Evolutionary conservation across 2,888 invertebrate genomes (phyloP).

Genomic region (Stenotaenia linearis): DNA sequence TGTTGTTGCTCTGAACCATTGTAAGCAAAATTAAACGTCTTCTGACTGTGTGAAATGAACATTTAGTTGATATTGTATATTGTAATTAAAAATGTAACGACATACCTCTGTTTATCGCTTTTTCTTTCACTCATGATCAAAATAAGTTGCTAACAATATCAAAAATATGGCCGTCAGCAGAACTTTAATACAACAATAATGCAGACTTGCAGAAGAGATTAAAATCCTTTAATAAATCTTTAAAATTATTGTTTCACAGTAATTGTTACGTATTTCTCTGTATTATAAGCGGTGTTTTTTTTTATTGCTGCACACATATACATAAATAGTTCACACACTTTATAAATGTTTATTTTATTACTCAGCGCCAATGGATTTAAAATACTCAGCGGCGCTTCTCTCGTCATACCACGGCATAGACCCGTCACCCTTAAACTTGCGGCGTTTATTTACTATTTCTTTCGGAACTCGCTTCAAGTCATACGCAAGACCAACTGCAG

Average conservation of each 20-base stretch:
- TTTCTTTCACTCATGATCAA: neutral
- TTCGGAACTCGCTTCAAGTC: slow-evolving; percentile 69
- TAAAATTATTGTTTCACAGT: too few relatives aligned
- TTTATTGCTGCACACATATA: too few relatives aligned
- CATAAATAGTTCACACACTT: too few relatives aligned
- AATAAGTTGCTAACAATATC: neutral
- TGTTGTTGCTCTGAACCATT: neutral
- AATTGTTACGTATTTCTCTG: too few relatives aligned
- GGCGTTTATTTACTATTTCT: slow-evolving; percentile 64
- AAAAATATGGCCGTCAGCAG: neutral
- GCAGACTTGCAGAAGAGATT: neutral
- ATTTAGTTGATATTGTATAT: too few relatives aligned
- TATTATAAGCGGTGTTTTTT: too few relatives aligned
- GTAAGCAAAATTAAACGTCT: neutral
- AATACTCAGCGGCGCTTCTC: neutral
- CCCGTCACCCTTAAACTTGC: slow-evolving; percentile 68
- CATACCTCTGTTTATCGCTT: neutral
- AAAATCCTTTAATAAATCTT: too few relatives aligned
- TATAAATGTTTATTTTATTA: too few relatives aligned
- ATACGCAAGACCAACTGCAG: slow-evolving; percentile 78
- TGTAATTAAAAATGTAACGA: too few relatives aligned
- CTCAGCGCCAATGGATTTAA: neutral
- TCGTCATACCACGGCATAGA: slow-evolving; percentile 8
- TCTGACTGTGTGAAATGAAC: neutral
- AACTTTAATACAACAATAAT: neutral